Conservation (phyloP, 1,140 invertebrate genomes). For the Linepithema humile region DNA sequence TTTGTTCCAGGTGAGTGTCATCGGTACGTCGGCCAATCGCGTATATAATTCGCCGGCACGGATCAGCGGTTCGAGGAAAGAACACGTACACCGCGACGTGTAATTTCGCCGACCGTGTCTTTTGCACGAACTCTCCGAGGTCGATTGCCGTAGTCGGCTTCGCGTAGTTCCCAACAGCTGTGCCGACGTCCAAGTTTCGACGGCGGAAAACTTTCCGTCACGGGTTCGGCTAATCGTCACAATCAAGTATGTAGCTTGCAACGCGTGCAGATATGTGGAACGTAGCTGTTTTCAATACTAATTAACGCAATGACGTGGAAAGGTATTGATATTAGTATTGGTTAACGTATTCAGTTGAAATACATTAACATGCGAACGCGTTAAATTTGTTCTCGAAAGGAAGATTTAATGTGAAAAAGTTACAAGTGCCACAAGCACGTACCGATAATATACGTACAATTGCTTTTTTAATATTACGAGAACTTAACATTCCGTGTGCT, state of each 20-base stretch:
- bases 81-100: conserved; percentile 41
- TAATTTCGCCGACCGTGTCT: conserved; percentile 40
- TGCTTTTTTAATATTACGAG: background rate
- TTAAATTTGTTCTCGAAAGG: conserved; percentile 1
- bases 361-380: background rate
- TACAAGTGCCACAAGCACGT: background rate
- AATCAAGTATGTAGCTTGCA: conserved; percentile 6
- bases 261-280: background rate
- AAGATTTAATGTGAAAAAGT: background rate
- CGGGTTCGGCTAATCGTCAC: conserved; percentile 15
- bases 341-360: too few species aligned
- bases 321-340: conserved; percentile 9
- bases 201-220: conserved; percentile 39
- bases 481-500: too few species aligned
- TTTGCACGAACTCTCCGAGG: conserved; percentile 20
- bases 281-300: background rate
- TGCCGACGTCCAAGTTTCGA: conserved; percentile 22
- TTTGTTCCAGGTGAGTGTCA: conserved; percentile 54
- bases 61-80: conserved; percentile 34
- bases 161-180: conserved; percentile 39
- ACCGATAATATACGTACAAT: background rate
- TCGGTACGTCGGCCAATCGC: conserved; percentile 1
- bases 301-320: background rate
- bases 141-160: conserved; percentile 33
- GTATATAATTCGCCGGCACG: conserved; percentile 18